A percentile compares a stretch with the other conserved stretches of the same genome.
These are phyloP conservation scores for Chamaea fasciata DNA, from an alignment of 2,113 vertebrate genomes.

Conservation along the genomic window DNA sequence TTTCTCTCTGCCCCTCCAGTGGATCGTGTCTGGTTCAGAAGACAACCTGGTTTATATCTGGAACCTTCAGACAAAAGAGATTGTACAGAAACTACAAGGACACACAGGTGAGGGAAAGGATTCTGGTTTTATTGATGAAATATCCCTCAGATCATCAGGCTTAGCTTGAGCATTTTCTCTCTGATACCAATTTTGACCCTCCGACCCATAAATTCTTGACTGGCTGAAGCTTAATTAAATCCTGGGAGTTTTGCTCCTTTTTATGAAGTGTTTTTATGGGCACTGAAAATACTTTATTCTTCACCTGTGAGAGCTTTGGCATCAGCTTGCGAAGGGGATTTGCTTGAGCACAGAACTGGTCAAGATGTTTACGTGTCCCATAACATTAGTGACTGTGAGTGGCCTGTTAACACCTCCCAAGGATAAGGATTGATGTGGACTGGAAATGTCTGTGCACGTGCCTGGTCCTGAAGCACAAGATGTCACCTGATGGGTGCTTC, in stretches of 20 bases:
- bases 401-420: background rate
- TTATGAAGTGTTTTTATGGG: background rate
- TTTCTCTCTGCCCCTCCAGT: slow-evolving; percentile 68
- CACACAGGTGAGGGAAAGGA: slow-evolving; percentile 85
- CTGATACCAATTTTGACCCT: background rate
- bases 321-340: background rate
- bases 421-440: background rate
- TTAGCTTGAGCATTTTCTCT: background rate
- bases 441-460: background rate
- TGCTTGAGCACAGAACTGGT: background rate
- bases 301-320: background rate
- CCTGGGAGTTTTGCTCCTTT: background rate
- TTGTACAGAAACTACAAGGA: slow-evolving; percentile 97
- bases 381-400: background rate
- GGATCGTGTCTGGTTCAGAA: slow-evolving; percentile 98
- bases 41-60: slow-evolving; percentile 99
- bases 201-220: background rate
- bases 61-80: slow-evolving; percentile 99
- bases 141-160: background rate
- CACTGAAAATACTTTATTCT: background rate
- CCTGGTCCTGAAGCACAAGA: background rate
- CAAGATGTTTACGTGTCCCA: background rate
- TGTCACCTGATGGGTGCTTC: background rate
- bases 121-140: background rate
- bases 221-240: background rate